Conservation (phyloP, 2,888 invertebrate species). For the Elegia similella region DNA sequence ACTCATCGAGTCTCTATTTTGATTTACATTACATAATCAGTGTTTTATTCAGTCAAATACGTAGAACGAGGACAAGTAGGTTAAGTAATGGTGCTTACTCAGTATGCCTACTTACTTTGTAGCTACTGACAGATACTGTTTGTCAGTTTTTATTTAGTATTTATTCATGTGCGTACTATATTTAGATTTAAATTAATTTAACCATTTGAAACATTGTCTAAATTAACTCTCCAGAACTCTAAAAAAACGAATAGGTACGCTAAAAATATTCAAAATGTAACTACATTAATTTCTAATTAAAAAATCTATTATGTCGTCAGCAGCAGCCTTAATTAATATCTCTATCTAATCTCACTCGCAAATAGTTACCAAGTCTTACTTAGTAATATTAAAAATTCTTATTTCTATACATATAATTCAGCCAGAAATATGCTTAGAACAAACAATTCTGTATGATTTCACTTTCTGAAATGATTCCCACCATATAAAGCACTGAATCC, state of each 20-base stretch:
- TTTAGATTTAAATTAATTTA: no score
- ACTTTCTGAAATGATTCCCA: no score
- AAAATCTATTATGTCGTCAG: constrained; percentile 2
- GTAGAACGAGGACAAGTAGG: not conserved
- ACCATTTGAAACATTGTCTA: no score
- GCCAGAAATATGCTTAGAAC: no score
- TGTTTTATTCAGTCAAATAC: not conserved
- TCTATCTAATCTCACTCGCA: not conserved
- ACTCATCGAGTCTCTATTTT: constrained; percentile 12
- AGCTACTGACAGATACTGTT: no score
- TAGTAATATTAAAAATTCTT: no score
- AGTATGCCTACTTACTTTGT: not conserved
- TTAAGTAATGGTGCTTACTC: not conserved
- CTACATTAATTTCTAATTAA: not conserved
- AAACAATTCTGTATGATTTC: no score
- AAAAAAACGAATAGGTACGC: not conserved
- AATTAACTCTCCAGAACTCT: no score
- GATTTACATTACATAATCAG: constrained; percentile 5
- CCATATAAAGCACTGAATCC: no score
- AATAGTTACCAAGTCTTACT: not conserved
- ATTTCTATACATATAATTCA: no score
- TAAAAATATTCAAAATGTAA: not conserved
- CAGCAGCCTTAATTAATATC: constrained; percentile 6
- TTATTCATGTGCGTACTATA: no score
- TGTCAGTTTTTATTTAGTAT: no score